Evolutionary conservation across 2,797 vertebrate species (phyloP), one percentile per base, ranked within the genome.

Genomic region (Xerus rutilus): DNA sequence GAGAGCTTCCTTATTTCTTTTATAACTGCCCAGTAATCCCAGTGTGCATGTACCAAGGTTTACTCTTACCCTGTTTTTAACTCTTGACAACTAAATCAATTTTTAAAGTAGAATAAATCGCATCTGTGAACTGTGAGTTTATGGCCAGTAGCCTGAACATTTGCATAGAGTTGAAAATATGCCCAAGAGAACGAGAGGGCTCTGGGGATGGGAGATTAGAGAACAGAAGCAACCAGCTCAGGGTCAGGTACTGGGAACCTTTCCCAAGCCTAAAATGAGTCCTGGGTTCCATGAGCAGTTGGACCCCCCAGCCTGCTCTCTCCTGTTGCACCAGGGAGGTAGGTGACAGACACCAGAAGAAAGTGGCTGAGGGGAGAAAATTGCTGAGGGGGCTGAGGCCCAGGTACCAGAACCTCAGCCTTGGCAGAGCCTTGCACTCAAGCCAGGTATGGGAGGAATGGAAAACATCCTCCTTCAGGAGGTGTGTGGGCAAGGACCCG

Each of bases 31-130:
- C 35, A 21, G 54, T 72, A 73, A 88, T 74, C 5, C 62, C 3
- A 70, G 7, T 73, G 25, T 72, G 13, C 18, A 18, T 10, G 4
- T 32, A 67, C 35, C 49, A n/a, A 76, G 30, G 64, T 91, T 91
- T 59, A 89, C 77, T 93, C 67, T 65, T 57, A 21, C 47, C 54
- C 18, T 18, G 35, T 59, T 83, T 72, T 87, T 84, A 86, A 87
- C 25, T 49, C 45, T 79, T 79, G 85, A 89, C 39, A 88, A 47
- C 14, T 10, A 45, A 47, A 39, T 49, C 23, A 67, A 49, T 78
- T 86, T 94, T 93, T 74, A 64, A 91, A 67, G 70, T 47, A 47
- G n/a, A 67, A 62, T 35, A n/a, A 67, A 78, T 82, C 54, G 35
- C 32, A 49, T 47, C 28, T 9, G 30, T 54, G 62, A 13, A 30